Conservation (phyloP, 1,140 invertebrate species). For the Schlechtendalia chinensis region DNA sequence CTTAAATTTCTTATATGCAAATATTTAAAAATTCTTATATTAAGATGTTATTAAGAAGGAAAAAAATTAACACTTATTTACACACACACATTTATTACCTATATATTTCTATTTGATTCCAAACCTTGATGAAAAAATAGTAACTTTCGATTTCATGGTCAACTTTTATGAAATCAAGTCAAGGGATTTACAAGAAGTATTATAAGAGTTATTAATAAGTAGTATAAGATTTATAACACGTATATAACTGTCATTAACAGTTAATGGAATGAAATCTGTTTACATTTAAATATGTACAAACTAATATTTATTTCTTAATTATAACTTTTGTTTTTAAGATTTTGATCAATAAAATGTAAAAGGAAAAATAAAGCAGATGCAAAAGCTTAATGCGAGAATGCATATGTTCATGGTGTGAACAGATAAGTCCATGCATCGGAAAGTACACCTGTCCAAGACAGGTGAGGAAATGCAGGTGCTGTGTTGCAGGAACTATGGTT, state of each 20-base stretch:
- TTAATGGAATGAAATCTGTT: background rate
- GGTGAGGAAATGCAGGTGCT: conserved; percentile 50
- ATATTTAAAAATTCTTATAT: no score
- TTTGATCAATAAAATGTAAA: background rate
- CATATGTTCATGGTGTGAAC: conserved; percentile 19
- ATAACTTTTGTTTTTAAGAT: background rate
- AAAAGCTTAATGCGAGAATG: conserved; percentile 12
- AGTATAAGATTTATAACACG: no score
- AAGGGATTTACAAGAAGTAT: no score
- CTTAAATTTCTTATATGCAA: no score
- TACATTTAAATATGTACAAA: background rate
- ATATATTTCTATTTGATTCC: conserved; percentile 43
- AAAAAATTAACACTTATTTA: no score
- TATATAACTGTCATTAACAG: no score
- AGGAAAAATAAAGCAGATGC: background rate
- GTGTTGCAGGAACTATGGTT: conserved; percentile 49
- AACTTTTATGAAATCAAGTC: conserved; percentile 50
- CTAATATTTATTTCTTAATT: background rate
- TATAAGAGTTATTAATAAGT: no score
- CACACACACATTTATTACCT: background rate
- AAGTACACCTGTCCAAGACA: conserved; percentile 39
- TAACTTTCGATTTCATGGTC: conserved; percentile 51
- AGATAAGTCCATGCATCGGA: conserved; percentile 29
- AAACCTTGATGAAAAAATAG: conserved; percentile 54
- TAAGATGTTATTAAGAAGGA: no score